These are phyloP conservation scores for Trachelus stipa DNA, from an alignment of 2,888 invertebrate genomes.

Conservation along the genomic window DNA sequence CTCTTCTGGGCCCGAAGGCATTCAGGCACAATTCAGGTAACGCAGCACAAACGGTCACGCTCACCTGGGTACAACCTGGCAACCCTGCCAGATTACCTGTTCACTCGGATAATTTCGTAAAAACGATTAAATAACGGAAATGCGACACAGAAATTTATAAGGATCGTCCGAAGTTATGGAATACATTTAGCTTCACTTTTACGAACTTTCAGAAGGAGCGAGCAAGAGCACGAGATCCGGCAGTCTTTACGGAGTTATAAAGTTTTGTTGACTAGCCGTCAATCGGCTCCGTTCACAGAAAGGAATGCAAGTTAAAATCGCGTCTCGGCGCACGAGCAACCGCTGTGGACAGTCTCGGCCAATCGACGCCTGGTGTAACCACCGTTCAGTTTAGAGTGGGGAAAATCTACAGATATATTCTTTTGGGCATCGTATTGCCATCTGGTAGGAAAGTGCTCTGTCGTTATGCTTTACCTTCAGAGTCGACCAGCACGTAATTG, in stretches of 20 bases:
- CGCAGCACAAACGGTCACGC: slow-evolving; percentile 38
- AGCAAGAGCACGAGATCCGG: not conserved
- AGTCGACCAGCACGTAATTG: not conserved
- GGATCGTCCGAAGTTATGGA: not conserved
- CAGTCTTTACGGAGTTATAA: not conserved
- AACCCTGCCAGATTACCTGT: slow-evolving; percentile 28
- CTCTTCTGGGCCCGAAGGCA: not conserved
- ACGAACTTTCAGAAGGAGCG: not conserved
- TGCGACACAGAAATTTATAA: not conserved
- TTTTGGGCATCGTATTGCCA: not conserved
- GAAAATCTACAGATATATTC: not conserved
- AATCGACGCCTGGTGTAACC: not conserved
- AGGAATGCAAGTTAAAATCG: slow-evolving; percentile 50
- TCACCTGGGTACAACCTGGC: slow-evolving; percentile 43
- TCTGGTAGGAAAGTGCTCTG: not conserved
- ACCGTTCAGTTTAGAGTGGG: not conserved
- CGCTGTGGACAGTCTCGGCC: slow-evolving; percentile 4
- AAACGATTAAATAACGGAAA: not conserved
- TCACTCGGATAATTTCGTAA: slow-evolving; percentile 8
- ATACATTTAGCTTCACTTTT: not conserved
- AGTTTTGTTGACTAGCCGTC: slow-evolving; percentile 26
- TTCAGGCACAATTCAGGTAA: slow-evolving; percentile 23
- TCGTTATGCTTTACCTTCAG: not conserved
- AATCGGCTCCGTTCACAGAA: slow-evolving; percentile 37
- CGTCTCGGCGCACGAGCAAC: slow-evolving; percentile 27